Conservation (phyloP, 2,888 invertebrate species). For the Apotomis betuletana region DNA sequence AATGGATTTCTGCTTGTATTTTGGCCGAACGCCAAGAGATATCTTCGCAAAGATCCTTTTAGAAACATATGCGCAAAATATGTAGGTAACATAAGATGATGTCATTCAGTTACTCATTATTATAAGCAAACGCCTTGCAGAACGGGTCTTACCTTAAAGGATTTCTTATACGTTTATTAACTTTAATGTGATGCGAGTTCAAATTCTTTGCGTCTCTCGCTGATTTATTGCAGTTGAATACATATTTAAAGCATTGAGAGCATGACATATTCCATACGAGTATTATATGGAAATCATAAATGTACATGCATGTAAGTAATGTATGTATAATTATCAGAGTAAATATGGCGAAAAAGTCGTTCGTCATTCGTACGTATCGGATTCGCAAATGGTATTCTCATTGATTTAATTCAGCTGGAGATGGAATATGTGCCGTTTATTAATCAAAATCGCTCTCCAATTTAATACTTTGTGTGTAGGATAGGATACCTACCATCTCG, state of each 20-base stretch:
- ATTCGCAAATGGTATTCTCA: too few relatives aligned
- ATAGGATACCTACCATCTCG: too few relatives aligned
- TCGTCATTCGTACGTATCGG: too few relatives aligned
- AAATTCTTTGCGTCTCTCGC: background rate
- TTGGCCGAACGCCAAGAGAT: constrained; percentile 41
- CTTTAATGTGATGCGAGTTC: constrained; percentile 1
- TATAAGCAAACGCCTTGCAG: constrained; percentile 27
- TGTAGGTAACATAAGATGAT: constrained; percentile 53
- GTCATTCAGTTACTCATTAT: constrained; percentile 54
- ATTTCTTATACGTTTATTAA: constrained; percentile 10
- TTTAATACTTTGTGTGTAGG: too few relatives aligned
- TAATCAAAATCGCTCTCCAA: too few relatives aligned
- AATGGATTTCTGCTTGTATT: constrained; percentile 38
- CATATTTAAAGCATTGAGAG: constrained; percentile 1
- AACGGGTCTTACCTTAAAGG: constrained; percentile 29
- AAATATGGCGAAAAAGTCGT: too few relatives aligned
- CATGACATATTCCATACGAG: too few relatives aligned
- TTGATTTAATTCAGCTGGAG: too few relatives aligned
- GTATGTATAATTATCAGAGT: too few relatives aligned
- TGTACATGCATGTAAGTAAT: too few relatives aligned
- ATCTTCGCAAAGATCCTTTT: constrained; percentile 38
- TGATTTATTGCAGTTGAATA: constrained; percentile 10
- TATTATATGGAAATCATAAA: too few relatives aligned
- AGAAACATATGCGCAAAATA: constrained; percentile 35
- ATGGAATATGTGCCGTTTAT: too few relatives aligned